Evolutionary conservation across 2,888 invertebrate genomes (phyloP), one percentile per base, ranked within the genome.

Genomic region (Cerastoderma edule): DNA sequence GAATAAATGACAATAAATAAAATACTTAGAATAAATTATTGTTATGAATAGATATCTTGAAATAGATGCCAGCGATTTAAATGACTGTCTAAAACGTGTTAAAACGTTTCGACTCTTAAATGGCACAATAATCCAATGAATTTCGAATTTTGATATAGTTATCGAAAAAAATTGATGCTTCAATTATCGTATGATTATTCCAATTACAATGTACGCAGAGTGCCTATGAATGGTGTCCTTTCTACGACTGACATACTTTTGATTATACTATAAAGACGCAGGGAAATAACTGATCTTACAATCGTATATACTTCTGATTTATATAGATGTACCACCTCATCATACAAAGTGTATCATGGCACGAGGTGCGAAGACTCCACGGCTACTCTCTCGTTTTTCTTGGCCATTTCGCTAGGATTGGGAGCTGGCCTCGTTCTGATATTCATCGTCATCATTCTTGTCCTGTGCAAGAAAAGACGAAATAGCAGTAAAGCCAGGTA

Each of bases 371-470:
- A 57, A 22, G 57, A 57, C 16, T 32, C 57, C n/a, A 57, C 57
- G 19, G 57, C 57, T 8, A 57, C 57, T 19, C 28, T 57, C 32
- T n/a, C 57, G 0, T 57, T 57, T 57, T 32, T 57, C 6, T 22
- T 57, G n/a, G 57, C 57, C 28, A 13, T 57, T 19, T 57, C 57
- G 5, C 57, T 57, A n/a, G 57, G 57, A n/a, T n/a, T 57, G 22
- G 57, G 57, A 57, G 24, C 32, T 22, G 57, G 32, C 5, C 32
- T 57, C 19, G 16, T 57, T 5, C n/a, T 32, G 16, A 19, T 33
- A 3, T 32, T 32, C n/a, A n/a, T 27, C 13, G 5, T 57, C 28
- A 32, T 57, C 19, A 57, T 57, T 33, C 32, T 32, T 33, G n/a
- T 28, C 0, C 28, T 57, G 57, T 24, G 22, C n/a, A n/a, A n/a